These are phyloP conservation scores for Antheraea yamamai DNA, from an alignment of 2,888 invertebrate species.

Conservation along the genomic window DNA sequence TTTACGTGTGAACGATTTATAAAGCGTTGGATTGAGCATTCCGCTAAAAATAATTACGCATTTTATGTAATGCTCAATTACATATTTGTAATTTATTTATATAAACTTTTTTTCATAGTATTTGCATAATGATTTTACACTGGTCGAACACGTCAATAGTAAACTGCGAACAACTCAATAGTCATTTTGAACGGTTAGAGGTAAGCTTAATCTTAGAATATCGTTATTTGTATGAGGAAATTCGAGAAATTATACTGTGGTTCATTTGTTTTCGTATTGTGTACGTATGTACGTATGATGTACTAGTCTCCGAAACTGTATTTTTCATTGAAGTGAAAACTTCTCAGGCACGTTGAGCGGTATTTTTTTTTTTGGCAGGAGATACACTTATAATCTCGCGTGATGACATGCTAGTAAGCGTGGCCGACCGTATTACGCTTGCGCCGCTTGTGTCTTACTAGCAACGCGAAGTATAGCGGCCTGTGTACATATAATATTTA, in stretches of 20 bases:
- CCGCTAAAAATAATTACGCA: background rate
- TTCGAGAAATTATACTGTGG: background rate
- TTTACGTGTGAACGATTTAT: background rate
- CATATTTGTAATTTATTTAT: background rate
- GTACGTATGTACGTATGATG: no score
- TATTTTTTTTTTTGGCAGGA: no score
- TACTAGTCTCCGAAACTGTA: no score
- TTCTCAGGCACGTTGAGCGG: no score
- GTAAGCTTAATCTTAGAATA: background rate
- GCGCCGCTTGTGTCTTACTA: no score
- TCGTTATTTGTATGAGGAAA: background rate
- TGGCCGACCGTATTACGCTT: no score
- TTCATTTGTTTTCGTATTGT: no score
- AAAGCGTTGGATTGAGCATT: background rate
- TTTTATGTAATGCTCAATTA: background rate
- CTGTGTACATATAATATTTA: no score
- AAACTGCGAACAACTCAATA: background rate
- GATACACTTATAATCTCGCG: no score
- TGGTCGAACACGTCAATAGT: background rate
- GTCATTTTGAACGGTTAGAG: background rate
- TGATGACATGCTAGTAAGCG: no score
- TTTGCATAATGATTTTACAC: background rate
- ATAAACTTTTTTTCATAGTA: constrained; percentile 1
- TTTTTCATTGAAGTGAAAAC: no score
- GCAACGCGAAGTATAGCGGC: no score